Evolutionary conservation across 2,113 vertebrate genomes (phyloP).

Genomic region (Lanius ludovicianus): DNA sequence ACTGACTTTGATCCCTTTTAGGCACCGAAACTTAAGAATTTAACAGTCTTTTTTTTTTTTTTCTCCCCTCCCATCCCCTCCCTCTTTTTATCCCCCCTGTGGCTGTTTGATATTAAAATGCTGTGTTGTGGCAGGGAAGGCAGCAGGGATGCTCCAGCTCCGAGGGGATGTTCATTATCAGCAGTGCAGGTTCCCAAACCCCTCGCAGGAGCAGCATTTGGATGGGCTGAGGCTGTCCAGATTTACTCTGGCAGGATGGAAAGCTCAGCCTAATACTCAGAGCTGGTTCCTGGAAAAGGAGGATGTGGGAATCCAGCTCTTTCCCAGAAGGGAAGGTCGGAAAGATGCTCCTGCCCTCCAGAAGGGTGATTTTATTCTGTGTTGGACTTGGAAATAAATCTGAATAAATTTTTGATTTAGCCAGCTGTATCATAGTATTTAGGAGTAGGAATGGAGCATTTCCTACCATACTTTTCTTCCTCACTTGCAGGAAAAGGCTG

Average conservation of each 20-base stretch:
- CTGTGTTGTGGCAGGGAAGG: neutral
- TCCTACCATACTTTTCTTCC: neutral
- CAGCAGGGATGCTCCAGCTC: neutral
- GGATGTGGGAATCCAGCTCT: fast-evolving
- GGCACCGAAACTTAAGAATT: neutral
- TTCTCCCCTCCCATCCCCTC: fast-evolving
- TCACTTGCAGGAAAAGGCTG: neutral
- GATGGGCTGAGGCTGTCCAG: neutral
- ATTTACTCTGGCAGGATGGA: neutral
- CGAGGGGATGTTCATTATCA: neutral
- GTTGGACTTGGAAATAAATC: neutral
- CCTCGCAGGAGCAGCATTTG: neutral
- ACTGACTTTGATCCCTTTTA: neutral
- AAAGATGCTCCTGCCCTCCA: neutral
- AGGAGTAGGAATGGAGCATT: neutral
- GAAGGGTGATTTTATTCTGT: neutral
- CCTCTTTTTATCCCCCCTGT: fast-evolving
- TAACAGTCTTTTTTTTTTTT: neutral
- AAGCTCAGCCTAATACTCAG: neutral
- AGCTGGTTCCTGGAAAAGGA: neutral
- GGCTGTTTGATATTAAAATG: neutral
- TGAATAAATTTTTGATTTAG: neutral
- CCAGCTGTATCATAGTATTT: neutral
- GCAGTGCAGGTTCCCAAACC: neutral
- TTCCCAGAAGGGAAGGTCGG: neutral